Evolutionary conservation across 2,797 vertebrate species (phyloP).

Genomic region (Remorina albescens): DNA sequence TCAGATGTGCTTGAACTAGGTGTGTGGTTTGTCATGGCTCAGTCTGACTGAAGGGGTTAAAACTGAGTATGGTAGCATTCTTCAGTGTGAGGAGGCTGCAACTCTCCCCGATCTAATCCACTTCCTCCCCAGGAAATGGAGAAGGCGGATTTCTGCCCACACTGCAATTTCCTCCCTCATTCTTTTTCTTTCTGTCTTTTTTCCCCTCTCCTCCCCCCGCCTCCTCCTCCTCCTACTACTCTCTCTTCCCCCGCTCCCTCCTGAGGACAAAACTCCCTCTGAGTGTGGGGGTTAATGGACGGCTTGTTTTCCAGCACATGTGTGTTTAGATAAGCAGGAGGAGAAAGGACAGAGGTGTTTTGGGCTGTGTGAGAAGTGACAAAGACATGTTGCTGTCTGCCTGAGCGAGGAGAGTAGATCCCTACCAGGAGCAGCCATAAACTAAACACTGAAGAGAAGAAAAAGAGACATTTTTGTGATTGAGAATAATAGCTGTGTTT

Average conservation of each 20-base stretch:
- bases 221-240: not conserved
- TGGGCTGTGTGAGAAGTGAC: slow-evolving; percentile 10
- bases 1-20: not conserved
- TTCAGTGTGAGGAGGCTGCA: slow-evolving; percentile 76
- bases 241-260: slow-evolving; percentile 36
- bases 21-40: not conserved
- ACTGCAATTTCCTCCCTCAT: slow-evolving; percentile 93
- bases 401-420: slow-evolving; percentile 27
- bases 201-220: not conserved
- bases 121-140: slow-evolving; percentile 96
- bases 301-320: slow-evolving; percentile 64
- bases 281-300: slow-evolving; percentile 75
- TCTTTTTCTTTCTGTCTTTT: slow-evolving; percentile 73
- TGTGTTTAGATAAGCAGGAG: slow-evolving; percentile 61
- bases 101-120: slow-evolving; percentile 82
- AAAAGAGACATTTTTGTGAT: slow-evolving; percentile 31
- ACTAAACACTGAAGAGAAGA: slow-evolving; percentile 43
- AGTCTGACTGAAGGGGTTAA: slow-evolving; percentile 63
- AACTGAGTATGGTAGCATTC: slow-evolving; percentile 68
- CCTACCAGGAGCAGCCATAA: slow-evolving; percentile 27
- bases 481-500: slow-evolving; percentile 7
- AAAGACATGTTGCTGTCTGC: slow-evolving; percentile 45
- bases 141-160: slow-evolving; percentile 93
- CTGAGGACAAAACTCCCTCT: slow-evolving; percentile 68
- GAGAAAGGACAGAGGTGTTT: slow-evolving; percentile 64